A percentile compares a stretch with the other conserved stretches of the same genome.
phyloP scores from a whole-genome alignment of 2,797 vertebrate species.

The Tokudaia muenninki region DNA sequence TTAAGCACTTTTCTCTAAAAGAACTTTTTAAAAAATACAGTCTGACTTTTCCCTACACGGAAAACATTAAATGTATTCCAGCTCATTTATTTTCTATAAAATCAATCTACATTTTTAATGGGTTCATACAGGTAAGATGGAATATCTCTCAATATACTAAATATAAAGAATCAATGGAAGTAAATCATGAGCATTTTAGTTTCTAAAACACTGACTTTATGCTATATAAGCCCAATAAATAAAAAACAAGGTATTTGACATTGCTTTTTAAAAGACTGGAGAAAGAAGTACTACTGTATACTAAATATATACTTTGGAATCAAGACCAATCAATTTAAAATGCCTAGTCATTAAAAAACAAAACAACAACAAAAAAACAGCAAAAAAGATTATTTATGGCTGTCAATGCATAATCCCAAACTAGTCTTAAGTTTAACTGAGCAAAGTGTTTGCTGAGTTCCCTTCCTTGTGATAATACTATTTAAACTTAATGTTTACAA shows the following conservation, averaged over 20 bases:
- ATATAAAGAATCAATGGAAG: neutral
- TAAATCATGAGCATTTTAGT: slow-evolving; percentile 26
- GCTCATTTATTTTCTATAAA: slow-evolving; percentile 55
- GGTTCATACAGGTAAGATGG: neutral
- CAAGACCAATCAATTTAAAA: slow-evolving; percentile 54
- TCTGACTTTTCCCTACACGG: slow-evolving; percentile 65
- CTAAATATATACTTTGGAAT: neutral
- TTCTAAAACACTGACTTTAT: slow-evolving; percentile 60
- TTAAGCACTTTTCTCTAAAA: slow-evolving; percentile 57
- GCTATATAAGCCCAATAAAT: slow-evolving; percentile 27
- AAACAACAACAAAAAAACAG: neutral
- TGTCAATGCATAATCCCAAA: slow-evolving; percentile 54
- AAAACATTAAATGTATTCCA: slow-evolving; percentile 62
- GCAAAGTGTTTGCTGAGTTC: slow-evolving; percentile 38
- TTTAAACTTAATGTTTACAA: slow-evolving; percentile 41
- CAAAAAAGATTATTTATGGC: neutral
- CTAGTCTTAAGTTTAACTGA: slow-evolving; percentile 20
- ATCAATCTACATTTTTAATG: slow-evolving; percentile 38
- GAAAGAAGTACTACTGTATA: slow-evolving; percentile 41
- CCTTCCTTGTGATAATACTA: slow-evolving; percentile 6
- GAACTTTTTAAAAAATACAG: slow-evolving; percentile 30
- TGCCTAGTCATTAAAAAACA: neutral
- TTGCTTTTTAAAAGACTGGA: slow-evolving; percentile 49
- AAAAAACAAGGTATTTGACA: slow-evolving; percentile 45
- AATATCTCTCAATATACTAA: slow-evolving; percentile 27